phyloP scores from a whole-genome alignment of 2,888 invertebrate genomes.

The Dasysyrphus tricinctus region DNA sequence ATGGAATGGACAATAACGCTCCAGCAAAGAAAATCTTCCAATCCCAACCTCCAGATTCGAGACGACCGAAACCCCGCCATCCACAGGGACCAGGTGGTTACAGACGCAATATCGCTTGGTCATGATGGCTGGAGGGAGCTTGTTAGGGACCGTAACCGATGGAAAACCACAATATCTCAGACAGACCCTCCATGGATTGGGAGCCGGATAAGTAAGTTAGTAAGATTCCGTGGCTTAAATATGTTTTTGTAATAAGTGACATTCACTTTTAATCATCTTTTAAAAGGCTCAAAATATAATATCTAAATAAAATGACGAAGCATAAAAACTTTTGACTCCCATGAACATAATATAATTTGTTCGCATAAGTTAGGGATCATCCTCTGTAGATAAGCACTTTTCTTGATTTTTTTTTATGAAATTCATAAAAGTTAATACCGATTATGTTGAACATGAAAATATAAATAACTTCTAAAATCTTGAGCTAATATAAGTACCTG shows the following conservation, averaged over 20 bases:
- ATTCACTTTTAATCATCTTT: constrained; percentile 3
- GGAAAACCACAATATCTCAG: no score
- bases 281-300: neutral
- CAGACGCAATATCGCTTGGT: no score
- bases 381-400: constrained; percentile 4
- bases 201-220: no score
- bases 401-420: constrained; percentile 1
- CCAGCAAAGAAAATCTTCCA: no score
- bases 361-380: neutral
- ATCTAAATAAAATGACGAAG: neutral
- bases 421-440: constrained; percentile 21
- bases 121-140: no score
- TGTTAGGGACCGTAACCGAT: no score
- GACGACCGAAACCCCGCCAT: no score
- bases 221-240: no score
- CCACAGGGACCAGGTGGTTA: no score
- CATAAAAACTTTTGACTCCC: constrained; percentile 1
- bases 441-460: constrained; percentile 29
- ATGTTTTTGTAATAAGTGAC: neutral
- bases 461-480: constrained; percentile 21
- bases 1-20: no score
- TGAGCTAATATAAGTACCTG: neutral
- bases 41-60: no score
- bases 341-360: neutral
- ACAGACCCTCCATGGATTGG: no score